Evolutionary conservation across 2,888 invertebrate genomes (phyloP), one percentile per base, ranked within the genome.

Genomic region (Hirtodrosophila histrioides): DNA sequence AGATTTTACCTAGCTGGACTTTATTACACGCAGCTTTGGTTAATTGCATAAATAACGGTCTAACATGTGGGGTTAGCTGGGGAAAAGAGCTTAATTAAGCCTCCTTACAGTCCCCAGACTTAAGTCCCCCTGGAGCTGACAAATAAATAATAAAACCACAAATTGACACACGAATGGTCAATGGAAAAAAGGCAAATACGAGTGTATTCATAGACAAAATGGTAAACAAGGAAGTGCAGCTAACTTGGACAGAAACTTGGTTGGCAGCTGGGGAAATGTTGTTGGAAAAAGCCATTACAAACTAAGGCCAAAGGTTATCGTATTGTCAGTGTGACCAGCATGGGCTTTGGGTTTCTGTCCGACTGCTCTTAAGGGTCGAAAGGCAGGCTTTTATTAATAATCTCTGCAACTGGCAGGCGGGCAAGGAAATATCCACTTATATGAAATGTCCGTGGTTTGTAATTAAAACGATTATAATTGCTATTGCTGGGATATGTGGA

Each of bases 121-220:
- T 46, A 29, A 48, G 12, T 85, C 88, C 78, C 88, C 69, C 37
- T 66, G 85, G 82, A 80, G 51, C 69, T 56, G 71, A 73, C 87
- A 86, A 85, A 85, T 83, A 85, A 85, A 86, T 85, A 88, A 86
- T 88, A 82, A 86, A 88, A 77, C 65, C 80, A 73, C 80, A 86
- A 86, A 88, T 88, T 86, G 81, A 83, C 86, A 77, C 71, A 78
- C 66, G 69, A 68, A 69, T 57, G 61, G 48, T 11, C 56, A 58
- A 33, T 50, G 36, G 48, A 45, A 67, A 55, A 61, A 63, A 51
- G 57, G 53, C 49, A 63, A 68, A 56, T 69, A 69, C 65, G 37
- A 58, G 45, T 73, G 56, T 60, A 49, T 65, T 53, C 64, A 44
- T 11, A 6, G 44, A 63, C 56, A 63, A 45, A 55, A 17, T 55